phyloP scores from a whole-genome alignment of 23 tunicate genomes.

The Trididemnum clinides region DNA sequence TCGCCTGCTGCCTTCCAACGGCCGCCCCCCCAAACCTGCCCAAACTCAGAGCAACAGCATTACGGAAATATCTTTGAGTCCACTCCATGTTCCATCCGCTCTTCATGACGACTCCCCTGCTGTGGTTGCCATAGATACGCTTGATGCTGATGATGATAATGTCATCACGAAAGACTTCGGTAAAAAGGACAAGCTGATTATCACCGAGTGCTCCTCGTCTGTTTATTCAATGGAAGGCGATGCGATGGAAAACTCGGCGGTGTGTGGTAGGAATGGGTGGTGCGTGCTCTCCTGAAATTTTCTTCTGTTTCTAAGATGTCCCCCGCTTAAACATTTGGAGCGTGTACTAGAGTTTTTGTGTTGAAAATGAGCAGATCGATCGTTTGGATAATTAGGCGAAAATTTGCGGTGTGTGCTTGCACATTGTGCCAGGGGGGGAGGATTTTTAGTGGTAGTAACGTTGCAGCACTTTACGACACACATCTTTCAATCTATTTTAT shows the following conservation, averaged over 20 bases:
- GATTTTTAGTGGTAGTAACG: no score
- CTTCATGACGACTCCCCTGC: constrained; percentile 9
- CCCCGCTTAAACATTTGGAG: no score
- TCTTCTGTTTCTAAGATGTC: no score
- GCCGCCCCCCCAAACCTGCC: neutral
- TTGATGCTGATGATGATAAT: neutral
- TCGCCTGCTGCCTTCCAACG: neutral
- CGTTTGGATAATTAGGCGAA: no score
- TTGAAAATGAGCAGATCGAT: no score
- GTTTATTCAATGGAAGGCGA: constrained; percentile 2
- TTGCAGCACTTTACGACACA: no score
- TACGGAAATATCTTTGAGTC: constrained; percentile 41
- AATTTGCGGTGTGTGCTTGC: no score
- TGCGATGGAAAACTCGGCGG: neutral
- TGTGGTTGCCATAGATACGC: constrained; percentile 22
- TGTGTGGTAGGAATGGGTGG: constrained; percentile 24
- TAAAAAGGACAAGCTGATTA: neutral
- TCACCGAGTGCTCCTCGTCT: constrained; percentile 36
- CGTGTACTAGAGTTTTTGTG: no score
- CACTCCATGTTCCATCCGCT: neutral
- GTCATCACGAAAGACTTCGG: neutral
- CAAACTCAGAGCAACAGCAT: constrained; percentile 3
- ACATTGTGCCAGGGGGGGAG: no score
- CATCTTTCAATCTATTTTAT: no score
- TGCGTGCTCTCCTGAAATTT: constrained; percentile 9